Percentiles rank a stretch among this genome's conserved stretches.
These are phyloP conservation scores for Heteromyza rotundicornis DNA, from an alignment of 2,888 invertebrate genomes.

Conservation along the genomic window DNA sequence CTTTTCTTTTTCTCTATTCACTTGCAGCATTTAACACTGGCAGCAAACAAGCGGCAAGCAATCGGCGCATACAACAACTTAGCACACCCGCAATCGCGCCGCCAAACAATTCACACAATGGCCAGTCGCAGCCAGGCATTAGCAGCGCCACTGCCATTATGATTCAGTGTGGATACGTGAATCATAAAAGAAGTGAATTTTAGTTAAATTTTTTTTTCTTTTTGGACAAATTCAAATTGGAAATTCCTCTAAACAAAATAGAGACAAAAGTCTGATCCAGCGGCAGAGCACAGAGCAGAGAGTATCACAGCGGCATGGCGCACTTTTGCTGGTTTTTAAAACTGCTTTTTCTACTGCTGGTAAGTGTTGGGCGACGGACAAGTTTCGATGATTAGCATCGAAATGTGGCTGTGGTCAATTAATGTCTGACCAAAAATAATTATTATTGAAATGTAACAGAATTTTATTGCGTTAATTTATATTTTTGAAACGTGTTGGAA, in stretches of 20 bases:
- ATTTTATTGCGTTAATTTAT: no score
- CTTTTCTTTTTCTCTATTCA: neutral
- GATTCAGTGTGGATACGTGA: slow-evolving; percentile 21
- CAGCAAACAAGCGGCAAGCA: slow-evolving; percentile 6
- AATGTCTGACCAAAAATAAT: no score
- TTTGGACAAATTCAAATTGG: neutral
- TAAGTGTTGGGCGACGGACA: slow-evolving; percentile 45
- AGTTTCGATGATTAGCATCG: no score
- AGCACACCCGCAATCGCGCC: neutral
- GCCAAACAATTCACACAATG: no score
- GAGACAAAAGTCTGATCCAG: slow-evolving; percentile 13
- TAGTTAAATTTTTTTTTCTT: neutral
- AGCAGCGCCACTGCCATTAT: slow-evolving; percentile 14
- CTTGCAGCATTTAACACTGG: neutral
- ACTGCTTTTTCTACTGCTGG: slow-evolving; percentile 52
- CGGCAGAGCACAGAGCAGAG: slow-evolving; percentile 9
- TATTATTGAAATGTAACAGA: no score
- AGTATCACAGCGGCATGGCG: slow-evolving; percentile 39
- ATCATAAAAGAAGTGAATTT: slow-evolving; percentile 12
- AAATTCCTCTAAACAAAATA: slow-evolving; percentile 2
- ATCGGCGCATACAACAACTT: slow-evolving; percentile 6
- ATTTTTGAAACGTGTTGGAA: no score
- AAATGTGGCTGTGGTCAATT: no score
- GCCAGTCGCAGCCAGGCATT: neutral
- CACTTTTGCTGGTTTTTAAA: slow-evolving; percentile 54